These are phyloP conservation scores for Psophia crepitans DNA, from an alignment of 2,113 vertebrate genomes.

Conservation along the genomic window DNA sequence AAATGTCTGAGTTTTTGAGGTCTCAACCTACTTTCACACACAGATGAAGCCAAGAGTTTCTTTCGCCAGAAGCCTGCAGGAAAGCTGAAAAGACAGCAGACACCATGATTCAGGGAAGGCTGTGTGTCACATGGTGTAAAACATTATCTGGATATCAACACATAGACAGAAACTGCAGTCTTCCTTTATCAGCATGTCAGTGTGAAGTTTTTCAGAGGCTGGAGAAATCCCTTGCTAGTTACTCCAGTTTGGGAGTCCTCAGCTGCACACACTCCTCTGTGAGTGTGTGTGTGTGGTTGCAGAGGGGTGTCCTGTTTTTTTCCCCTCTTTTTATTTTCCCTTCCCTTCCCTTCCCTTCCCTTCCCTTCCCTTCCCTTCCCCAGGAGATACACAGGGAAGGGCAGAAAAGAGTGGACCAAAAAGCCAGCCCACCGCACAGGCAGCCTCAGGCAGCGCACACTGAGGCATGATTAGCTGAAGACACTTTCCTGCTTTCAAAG, in stretches of 20 bases:
- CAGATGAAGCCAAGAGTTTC: neutral
- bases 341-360: no score
- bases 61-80: neutral
- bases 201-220: neutral
- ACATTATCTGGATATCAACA: neutral
- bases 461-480: neutral
- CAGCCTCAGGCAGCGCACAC: neutral
- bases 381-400: neutral
- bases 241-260: neutral
- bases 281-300: no score
- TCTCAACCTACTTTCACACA: neutral
- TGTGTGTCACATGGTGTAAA: neutral
- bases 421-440: neutral
- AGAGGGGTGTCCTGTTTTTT: no score
- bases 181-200: neutral
- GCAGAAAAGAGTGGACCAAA: neutral
- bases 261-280: neutral
- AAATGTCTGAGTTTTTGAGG: constrained; percentile 21
- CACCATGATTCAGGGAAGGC: neutral
- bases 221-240: neutral
- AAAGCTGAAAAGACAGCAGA: neutral
- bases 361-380: neutral
- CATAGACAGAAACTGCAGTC: neutral
- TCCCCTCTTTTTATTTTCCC: no score
- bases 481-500: neutral